Percentiles rank a stretch among this genome's conserved stretches.
These are phyloP conservation scores for Gymnoscopelus braueri DNA, from an alignment of 2,797 vertebrate species.

Conservation along the genomic window DNA sequence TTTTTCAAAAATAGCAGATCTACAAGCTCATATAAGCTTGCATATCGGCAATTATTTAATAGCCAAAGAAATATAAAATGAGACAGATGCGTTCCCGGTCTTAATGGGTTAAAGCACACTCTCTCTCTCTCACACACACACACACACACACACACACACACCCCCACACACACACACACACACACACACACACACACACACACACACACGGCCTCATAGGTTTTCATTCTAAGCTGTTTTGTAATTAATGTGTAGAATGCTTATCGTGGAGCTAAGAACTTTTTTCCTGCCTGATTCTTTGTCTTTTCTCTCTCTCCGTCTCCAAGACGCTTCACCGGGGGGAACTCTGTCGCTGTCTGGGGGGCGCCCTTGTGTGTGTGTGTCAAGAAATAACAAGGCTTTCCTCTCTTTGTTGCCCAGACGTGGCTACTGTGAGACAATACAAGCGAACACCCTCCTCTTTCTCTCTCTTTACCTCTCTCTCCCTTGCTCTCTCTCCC, in stretches of 20 bases:
- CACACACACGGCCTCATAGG: constrained; percentile 48
- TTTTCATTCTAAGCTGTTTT: constrained; percentile 63
- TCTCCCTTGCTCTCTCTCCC: constrained; percentile 11
- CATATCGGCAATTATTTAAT: too few relatives aligned
- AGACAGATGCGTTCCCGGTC: too few relatives aligned
- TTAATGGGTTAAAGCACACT: constrained; percentile 63
- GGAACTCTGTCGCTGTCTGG: constrained; percentile 40
- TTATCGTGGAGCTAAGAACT: constrained; percentile 57
- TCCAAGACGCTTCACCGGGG: constrained; percentile 58
- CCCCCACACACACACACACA: neutral
- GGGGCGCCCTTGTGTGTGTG: neutral
- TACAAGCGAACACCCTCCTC: constrained; percentile 16
- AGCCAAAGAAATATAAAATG: too few relatives aligned
- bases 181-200: neutral
- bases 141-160: constrained; percentile 46
- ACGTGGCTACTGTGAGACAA: constrained; percentile 60
- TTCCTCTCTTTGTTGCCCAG: constrained; percentile 73
- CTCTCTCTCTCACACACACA: constrained; percentile 24
- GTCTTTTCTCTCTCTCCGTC: constrained; percentile 14
- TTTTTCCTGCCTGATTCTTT: constrained; percentile 45
- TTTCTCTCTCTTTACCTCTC: constrained; percentile 1
- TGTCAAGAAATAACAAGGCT: constrained; percentile 57
- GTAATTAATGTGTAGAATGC: constrained; percentile 72
- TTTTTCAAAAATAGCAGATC: too few relatives aligned
- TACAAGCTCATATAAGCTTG: too few relatives aligned